Evolutionary conservation across 2,797 vertebrate species (phyloP), one percentile per base, ranked within the genome.

Genomic region (Rhinichthys osculus): DNA sequence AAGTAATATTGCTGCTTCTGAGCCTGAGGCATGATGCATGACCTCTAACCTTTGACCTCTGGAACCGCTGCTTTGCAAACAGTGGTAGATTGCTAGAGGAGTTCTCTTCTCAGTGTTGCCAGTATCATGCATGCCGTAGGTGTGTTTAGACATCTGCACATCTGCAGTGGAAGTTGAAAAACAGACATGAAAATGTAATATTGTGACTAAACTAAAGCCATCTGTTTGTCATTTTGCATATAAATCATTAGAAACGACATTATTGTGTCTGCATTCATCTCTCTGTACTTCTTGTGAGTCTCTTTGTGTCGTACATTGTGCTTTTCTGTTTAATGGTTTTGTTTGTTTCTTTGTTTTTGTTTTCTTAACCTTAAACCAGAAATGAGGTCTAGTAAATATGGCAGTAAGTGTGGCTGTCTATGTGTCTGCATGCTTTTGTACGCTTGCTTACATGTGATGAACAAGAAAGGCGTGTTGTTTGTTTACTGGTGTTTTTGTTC

Each of bases 361-460:
- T 42, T 85, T 90, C 93, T 89, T 88, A 69, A 88, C 91, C 47
- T 69, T 81, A 82, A 90, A 92, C 86, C 93, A 94, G 93, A 95
- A 93, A 94, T 95, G 90, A 93, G 91, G 90, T 94, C 92, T 95
- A 93, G 92, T 95, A 94, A 94, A 94, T 94, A 93, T 92, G 94
- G 91, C 93, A 93, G 92, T 95, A 95, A 93, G 94, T 91, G 93
- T 94, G 93, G 93, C 94, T 96, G 94, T 93, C 91, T 92, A 89
- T 93, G 91, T 95, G 91, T 91, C 89, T 93, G 92, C 93, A 91
- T 88, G 87, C 77, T 66, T 83, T 83, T 89, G 86, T 89, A 72
- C 59, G 42, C 91, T 92, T 90, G 64, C 83, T 92, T 93, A 73
- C 78, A 72, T 81, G 64, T 47, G 27, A 67, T 50, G 80, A 57